phyloP scores from a whole-genome alignment of 2,888 invertebrate genomes.

The Perizoma flavofasciatum region DNA sequence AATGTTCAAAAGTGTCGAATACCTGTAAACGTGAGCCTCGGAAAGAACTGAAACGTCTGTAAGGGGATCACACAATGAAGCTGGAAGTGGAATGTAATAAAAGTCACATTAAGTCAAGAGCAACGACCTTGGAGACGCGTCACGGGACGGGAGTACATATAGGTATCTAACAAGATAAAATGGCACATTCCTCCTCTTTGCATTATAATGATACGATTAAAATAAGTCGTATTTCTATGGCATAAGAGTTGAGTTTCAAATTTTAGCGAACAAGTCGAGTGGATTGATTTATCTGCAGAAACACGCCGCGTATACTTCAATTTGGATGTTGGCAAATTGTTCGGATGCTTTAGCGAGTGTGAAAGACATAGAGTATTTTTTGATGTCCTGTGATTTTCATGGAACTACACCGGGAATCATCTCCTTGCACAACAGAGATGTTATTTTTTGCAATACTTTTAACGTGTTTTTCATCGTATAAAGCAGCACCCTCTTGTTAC shows the following conservation, averaged over 20 bases:
- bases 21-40: conserved; percentile 40
- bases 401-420: too few relatives aligned
- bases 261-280: conserved; percentile 14
- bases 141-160: conserved; percentile 35
- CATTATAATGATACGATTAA: not conserved
- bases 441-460: too few relatives aligned
- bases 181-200: conserved; percentile 1
- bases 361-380: not conserved
- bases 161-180: conserved; percentile 10
- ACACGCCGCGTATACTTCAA: conserved; percentile 36
- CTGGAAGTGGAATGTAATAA: conserved; percentile 71
- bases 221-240: conserved; percentile 2
- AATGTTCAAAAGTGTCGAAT: conserved; percentile 41
- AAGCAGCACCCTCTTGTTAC: too few relatives aligned
- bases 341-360: conserved; percentile 1
- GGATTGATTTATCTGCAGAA: conserved; percentile 58
- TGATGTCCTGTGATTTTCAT: not conserved
- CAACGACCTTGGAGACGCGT: conserved; percentile 54
- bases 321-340: conserved; percentile 27
- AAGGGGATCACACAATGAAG: conserved; percentile 64
- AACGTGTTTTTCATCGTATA: too few relatives aligned
- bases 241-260: conserved; percentile 5
- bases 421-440: too few relatives aligned
- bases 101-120: conserved; percentile 79
- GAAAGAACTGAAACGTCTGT: conserved; percentile 49